phyloP scores from a whole-genome alignment of 1,140 invertebrate genomes.

The Drosophila tristis region DNA sequence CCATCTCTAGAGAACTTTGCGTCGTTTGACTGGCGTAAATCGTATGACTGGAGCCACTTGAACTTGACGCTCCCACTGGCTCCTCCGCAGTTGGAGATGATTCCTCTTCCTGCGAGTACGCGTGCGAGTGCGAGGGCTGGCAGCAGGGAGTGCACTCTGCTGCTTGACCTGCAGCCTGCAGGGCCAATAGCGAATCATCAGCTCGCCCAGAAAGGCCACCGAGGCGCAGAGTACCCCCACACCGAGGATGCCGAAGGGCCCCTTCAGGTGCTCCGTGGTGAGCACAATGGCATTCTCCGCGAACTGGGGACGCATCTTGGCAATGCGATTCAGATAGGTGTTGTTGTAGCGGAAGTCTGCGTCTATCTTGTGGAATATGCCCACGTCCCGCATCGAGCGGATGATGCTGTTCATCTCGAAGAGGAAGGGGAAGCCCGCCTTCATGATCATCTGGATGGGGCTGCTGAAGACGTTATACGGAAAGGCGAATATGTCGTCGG shows the following conservation, averaged over 20 bases:
- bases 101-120: background rate
- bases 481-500: slow-evolving; percentile 83
- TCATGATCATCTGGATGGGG: slow-evolving; percentile 85
- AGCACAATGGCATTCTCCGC: slow-evolving; percentile 76
- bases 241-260: slow-evolving; percentile 84
- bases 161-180: slow-evolving; percentile 12
- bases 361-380: slow-evolving; percentile 81
- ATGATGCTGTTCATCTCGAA: slow-evolving; percentile 84
- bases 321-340: slow-evolving; percentile 75
- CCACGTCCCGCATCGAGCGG: slow-evolving; percentile 83
- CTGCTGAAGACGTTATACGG: slow-evolving; percentile 84
- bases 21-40: slow-evolving; percentile 71
- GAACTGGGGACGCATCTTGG: slow-evolving; percentile 67
- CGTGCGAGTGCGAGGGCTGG: too few species aligned
- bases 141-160: background rate
- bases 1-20: slow-evolving; percentile 62
- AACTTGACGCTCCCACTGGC: slow-evolving; percentile 58
- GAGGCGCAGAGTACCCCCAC: slow-evolving; percentile 70
- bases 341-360: slow-evolving; percentile 75
- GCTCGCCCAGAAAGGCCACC: slow-evolving; percentile 54
- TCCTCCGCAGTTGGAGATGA: slow-evolving; percentile 22
- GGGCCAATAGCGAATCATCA: slow-evolving; percentile 25
- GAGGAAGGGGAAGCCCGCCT: slow-evolving; percentile 85
- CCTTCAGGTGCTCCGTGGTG: slow-evolving; percentile 85
- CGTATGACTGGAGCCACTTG: slow-evolving; percentile 59